Percentiles rank a stretch among this genome's conserved stretches.
phyloP scores from a whole-genome alignment of 2,888 invertebrate genomes.

The Tenthredo distinguenda region DNA sequence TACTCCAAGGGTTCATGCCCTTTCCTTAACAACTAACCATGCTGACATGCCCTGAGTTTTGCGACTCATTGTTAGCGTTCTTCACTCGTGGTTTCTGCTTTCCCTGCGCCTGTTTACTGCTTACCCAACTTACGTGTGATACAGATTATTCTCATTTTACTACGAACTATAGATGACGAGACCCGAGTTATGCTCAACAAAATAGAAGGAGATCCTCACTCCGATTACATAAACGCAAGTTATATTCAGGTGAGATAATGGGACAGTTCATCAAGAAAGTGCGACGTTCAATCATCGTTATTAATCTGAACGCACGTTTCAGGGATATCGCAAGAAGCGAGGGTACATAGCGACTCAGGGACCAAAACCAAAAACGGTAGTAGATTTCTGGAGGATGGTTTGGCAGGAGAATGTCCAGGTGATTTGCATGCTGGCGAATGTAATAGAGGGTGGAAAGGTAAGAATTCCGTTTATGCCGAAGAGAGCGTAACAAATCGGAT shows the following conservation, averaged over 20 bases:
- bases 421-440: slow-evolving; percentile 80
- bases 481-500: too few species aligned
- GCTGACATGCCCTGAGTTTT: too few species aligned
- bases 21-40: not conserved
- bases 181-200: slow-evolving; percentile 20
- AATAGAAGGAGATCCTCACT: slow-evolving; percentile 78
- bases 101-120: not conserved
- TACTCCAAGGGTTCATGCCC: not conserved
- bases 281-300: not conserved
- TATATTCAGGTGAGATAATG: slow-evolving; percentile 76
- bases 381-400: slow-evolving; percentile 79
- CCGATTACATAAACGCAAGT: slow-evolving; percentile 42
- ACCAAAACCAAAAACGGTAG: slow-evolving; percentile 74
- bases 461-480: not conserved
- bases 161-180: slow-evolving; percentile 15
- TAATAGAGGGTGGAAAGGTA: slow-evolving; percentile 74
- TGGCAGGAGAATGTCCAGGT: slow-evolving; percentile 79
- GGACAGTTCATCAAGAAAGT: not conserved
- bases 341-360: slow-evolving; percentile 76
- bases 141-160: not conserved
- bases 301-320: slow-evolving; percentile 45
- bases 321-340: slow-evolving; percentile 68
- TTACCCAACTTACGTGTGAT: not conserved
- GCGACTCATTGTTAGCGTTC: not conserved
- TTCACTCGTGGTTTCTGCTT: not conserved